A percentile compares a stretch with the other conserved stretches of the same genome.
These are phyloP conservation scores for Drosophila kurseongensis DNA, from an alignment of 1,140 invertebrate genomes.

Conservation along the genomic window DNA sequence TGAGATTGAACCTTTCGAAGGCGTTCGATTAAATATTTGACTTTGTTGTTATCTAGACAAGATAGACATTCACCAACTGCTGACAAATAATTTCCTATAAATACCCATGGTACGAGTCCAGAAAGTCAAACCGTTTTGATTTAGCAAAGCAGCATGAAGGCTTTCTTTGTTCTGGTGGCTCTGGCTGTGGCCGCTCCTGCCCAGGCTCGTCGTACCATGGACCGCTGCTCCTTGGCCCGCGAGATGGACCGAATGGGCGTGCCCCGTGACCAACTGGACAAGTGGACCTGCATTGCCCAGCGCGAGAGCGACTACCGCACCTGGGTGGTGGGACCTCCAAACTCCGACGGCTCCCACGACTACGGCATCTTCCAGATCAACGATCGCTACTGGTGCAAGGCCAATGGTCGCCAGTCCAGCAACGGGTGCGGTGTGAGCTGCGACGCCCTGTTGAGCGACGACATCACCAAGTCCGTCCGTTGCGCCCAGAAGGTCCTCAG, in stretches of 20 bases:
- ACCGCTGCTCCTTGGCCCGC: slow-evolving; percentile 75
- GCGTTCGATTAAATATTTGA: too few species aligned
- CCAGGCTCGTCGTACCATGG: slow-evolving; percentile 59
- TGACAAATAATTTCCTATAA: slow-evolving; percentile 15
- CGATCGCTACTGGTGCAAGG: slow-evolving; percentile 76
- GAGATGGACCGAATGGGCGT: slow-evolving; percentile 76
- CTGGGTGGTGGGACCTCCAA: slow-evolving; percentile 55
- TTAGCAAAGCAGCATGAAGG: slow-evolving; percentile 45
- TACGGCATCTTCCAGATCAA: slow-evolving; percentile 83
- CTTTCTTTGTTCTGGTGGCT: slow-evolving; percentile 38
- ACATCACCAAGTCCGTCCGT: too few species aligned
- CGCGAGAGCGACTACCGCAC: slow-evolving; percentile 70
- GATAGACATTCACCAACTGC: too few species aligned
- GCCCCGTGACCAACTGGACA: slow-evolving; percentile 46
- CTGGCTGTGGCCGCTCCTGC: slow-evolving; percentile 53
- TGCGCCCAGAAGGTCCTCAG: too few species aligned
- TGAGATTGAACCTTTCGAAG: too few species aligned
- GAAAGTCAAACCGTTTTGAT: slow-evolving; percentile 38
- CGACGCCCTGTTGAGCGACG: slow-evolving; percentile 31
- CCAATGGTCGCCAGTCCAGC: slow-evolving; percentile 62
- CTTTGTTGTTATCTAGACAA: too few species aligned
- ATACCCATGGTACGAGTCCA: slow-evolving; percentile 9
- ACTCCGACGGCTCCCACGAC: slow-evolving; percentile 73
- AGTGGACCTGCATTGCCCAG: slow-evolving; percentile 56
- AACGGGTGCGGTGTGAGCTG: slow-evolving; percentile 65